These are phyloP conservation scores for Dasypus novemcinctus DNA, from an alignment of 2,113 vertebrate species.

Conservation along the genomic window DNA sequence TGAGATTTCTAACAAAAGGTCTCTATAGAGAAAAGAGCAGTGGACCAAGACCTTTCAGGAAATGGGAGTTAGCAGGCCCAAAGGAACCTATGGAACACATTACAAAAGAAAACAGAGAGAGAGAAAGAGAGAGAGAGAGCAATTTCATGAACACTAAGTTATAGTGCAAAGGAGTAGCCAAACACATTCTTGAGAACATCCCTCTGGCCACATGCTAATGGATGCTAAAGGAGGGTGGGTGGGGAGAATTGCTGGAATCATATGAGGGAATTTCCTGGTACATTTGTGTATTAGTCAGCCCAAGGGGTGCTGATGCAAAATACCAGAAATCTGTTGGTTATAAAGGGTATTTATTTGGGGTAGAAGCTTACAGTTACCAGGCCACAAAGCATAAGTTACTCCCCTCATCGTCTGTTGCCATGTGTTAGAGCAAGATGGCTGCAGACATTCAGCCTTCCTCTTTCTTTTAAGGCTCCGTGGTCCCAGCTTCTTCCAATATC, in stretches of 20 bases:
- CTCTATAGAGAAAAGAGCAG: not conserved
- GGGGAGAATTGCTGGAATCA: not conserved
- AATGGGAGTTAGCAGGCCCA: not conserved
- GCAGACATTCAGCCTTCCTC: no score
- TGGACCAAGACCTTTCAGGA: not conserved
- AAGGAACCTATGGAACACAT: not conserved
- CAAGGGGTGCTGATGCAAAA: no score
- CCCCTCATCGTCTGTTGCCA: no score
- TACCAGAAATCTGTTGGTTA: no score
- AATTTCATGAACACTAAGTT: not conserved
- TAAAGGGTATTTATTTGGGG: no score
- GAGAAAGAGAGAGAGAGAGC: not conserved
- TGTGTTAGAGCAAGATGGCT: no score
- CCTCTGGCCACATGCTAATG: not conserved
- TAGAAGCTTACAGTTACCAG: no score
- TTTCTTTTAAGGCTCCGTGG: no score
- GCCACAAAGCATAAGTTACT: no score
- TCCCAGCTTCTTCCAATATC: no score
- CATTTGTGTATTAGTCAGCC: no score
- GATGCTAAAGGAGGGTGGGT: not conserved
- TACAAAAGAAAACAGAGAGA: not conserved
- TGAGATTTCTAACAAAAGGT: not conserved
- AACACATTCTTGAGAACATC: not conserved
- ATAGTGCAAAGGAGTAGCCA: not conserved
- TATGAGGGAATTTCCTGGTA: not conserved